phyloP scores from a whole-genome alignment of 2,888 invertebrate species.

The Terebella lapidaria region DNA sequence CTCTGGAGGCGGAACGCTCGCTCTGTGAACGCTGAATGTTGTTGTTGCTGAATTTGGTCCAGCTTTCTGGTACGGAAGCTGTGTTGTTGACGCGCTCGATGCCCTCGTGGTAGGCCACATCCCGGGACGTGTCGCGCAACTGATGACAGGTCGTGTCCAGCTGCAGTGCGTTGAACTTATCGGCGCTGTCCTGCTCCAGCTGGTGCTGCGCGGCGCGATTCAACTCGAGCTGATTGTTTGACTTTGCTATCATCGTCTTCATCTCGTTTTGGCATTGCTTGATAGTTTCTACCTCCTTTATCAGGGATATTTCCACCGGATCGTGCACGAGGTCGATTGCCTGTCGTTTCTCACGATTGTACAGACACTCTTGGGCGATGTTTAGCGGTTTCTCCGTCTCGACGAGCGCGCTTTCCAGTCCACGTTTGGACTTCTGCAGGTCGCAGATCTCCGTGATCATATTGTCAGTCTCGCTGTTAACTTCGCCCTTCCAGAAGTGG shows the following conservation, averaged over 20 bases:
- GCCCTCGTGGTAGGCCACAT: conserved; percentile 50
- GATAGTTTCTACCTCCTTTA: conserved; percentile 77
- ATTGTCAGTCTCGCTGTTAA: conserved; percentile 76
- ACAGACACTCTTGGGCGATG: conserved; percentile 88
- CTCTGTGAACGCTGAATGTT: conserved; percentile 53
- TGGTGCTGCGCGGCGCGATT: conserved; percentile 62
- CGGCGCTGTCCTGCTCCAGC: conserved; percentile 79
- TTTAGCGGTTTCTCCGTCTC: conserved; percentile 87
- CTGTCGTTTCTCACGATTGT: conserved; percentile 82
- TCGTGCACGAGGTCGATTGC: conserved; percentile 89
- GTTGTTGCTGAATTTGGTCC: conserved; percentile 53
- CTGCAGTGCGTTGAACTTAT: conserved; percentile 74
- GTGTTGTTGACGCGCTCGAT: conserved; percentile 49
- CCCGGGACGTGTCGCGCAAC: conserved; percentile 48
- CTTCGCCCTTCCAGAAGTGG: conserved; percentile 83
- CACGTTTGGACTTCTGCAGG: conserved; percentile 68
- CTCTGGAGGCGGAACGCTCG: conserved; percentile 50
- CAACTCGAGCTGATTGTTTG: conserved; percentile 48
- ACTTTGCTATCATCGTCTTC: conserved; percentile 59
- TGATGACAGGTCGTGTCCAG: conserved; percentile 47
- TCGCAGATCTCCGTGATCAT: conserved; percentile 73
- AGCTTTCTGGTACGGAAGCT: conserved; percentile 50
- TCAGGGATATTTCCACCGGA: conserved; percentile 76
- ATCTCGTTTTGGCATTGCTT: conserved; percentile 75
- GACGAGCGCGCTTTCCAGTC: conserved; percentile 67